Conservation (phyloP, 2,888 invertebrate species). For the Melinopterus prodromus region DNA sequence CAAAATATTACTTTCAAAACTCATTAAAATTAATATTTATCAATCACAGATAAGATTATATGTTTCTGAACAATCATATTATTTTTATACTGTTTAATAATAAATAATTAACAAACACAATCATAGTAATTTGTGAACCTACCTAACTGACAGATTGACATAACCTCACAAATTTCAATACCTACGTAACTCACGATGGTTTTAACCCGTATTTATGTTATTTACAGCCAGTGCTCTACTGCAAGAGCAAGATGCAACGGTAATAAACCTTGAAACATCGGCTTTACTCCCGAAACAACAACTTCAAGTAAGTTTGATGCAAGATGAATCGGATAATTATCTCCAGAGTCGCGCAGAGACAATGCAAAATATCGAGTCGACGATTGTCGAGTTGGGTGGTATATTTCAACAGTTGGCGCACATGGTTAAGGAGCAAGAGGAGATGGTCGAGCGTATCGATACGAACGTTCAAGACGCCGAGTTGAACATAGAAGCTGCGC, state of each 20-base stretch:
- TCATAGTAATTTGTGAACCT: background rate
- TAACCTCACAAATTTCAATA: background rate
- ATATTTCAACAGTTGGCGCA: constrained; percentile 96
- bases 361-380: constrained; percentile 99
- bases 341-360: constrained; percentile 94
- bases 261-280: constrained; percentile 82
- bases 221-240: constrained; percentile 57
- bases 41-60: too few relatives aligned
- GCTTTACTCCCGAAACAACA: constrained; percentile 60
- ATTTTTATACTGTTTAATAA: background rate
- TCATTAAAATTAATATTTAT: too few relatives aligned
- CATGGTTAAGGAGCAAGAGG: constrained; percentile 99
- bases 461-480: constrained; percentile 95
- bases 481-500: constrained; percentile 97
- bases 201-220: constrained; percentile 11
- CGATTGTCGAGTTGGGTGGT: constrained; percentile 98
- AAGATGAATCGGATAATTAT: constrained; percentile 90
- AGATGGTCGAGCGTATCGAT: constrained; percentile 97
- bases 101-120: background rate
- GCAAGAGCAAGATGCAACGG: constrained; percentile 70
- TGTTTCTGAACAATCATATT: too few relatives aligned
- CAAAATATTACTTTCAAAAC: too few relatives aligned
- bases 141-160: background rate
- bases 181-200: background rate
- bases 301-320: constrained; percentile 75